phyloP scores from a whole-genome alignment of 2,797 vertebrate species.

The Cynodonichthys magdalenae region DNA sequence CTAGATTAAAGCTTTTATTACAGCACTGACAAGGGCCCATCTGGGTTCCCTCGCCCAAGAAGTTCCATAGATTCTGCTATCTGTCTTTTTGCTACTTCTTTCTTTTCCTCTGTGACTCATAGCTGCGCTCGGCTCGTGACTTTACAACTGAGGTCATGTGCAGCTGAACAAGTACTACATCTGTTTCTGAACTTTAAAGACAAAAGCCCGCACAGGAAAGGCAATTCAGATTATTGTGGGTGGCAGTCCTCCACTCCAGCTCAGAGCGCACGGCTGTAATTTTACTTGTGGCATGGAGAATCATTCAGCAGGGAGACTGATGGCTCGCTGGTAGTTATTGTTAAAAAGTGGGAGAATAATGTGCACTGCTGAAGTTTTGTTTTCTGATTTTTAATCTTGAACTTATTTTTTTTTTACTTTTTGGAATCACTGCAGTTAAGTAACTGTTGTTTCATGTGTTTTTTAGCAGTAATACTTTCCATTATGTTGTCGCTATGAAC shows the following conservation, averaged over 20 bases:
- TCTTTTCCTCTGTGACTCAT: conserved; percentile 48
- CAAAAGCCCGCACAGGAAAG: conserved; percentile 73
- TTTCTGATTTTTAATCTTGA: conserved; percentile 79
- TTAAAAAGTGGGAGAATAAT: conserved; percentile 81
- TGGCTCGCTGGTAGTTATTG: conserved; percentile 80
- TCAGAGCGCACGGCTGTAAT: conserved; percentile 76
- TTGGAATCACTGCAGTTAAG: conserved; percentile 19
- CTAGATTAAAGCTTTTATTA: conserved; percentile 85
- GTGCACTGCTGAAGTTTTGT: conserved; percentile 80
- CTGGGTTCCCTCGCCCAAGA: conserved; percentile 75
- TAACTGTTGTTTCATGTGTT: conserved; percentile 12
- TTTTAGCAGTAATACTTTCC: conserved; percentile 18
- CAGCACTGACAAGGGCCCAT: conserved; percentile 81
- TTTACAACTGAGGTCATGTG: conserved; percentile 72
- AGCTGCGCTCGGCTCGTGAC: conserved; percentile 39
- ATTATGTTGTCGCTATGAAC: conserved; percentile 20
- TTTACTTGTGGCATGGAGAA: conserved; percentile 84
- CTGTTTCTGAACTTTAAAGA: conserved; percentile 79
- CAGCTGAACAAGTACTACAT: conserved; percentile 75
- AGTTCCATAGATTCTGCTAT: conserved; percentile 74
- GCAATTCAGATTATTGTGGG: conserved; percentile 79
- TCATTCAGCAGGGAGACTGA: conserved; percentile 84
- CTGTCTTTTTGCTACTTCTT: conserved; percentile 56
- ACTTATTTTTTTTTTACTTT: conserved; percentile 30
- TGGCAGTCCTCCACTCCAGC: conserved; percentile 85